Evolutionary conservation across 92 coral and sea anemone species (phyloP).

Genomic region (Porites divaricata): DNA sequence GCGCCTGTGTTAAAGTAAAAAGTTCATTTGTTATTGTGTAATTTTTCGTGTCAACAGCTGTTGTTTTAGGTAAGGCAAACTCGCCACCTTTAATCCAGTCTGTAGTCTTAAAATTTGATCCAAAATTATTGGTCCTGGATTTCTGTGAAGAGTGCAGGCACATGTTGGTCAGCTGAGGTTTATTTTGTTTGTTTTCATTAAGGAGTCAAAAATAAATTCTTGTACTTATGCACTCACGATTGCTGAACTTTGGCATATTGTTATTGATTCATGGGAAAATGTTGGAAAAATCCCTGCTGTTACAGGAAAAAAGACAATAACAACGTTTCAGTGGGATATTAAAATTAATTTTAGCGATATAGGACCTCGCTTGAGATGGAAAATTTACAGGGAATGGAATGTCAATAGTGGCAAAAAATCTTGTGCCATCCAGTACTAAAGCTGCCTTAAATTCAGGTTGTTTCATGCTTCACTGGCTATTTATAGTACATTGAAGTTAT

Average conservation of each 20-base stretch:
- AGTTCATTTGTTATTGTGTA: neutral
- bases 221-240: neutral
- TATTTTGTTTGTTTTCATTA: neutral
- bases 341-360: neutral
- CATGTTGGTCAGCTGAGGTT: neutral
- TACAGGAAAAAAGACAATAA: neutral
- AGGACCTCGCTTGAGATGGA: neutral
- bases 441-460: neutral
- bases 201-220: neutral
- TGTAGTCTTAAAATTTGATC: neutral
- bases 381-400: neutral
- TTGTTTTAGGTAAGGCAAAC: too few species aligned
- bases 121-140: neutral
- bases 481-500: too few species aligned
- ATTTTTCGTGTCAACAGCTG: neutral
- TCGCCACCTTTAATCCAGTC: neutral
- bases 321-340: too few species aligned
- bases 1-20: too few species aligned
- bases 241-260: constrained; percentile 36
- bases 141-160: neutral
- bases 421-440: neutral
- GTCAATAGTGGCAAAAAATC: neutral
- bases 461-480: neutral
- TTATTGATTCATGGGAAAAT: neutral
- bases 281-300: neutral